These are phyloP conservation scores for Exocentrus adspersus DNA, from an alignment of 2,888 invertebrate species.

Conservation along the genomic window DNA sequence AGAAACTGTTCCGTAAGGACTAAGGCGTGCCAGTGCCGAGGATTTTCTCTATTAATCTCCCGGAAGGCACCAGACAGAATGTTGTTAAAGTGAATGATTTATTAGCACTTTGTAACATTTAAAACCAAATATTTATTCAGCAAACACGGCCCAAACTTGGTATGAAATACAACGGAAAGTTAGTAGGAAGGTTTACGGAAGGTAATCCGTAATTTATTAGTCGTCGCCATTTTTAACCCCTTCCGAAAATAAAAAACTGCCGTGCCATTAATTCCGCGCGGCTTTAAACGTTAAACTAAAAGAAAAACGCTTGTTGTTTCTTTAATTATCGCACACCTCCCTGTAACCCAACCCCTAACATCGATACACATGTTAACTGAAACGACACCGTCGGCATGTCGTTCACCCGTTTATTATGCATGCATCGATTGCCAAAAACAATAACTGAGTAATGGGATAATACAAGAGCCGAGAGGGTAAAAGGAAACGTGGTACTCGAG, in stretches of 20 bases:
- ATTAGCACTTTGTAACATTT: conserved; percentile 16
- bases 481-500: conserved; percentile 34
- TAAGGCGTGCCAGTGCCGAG: not conserved
- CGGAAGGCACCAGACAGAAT: conserved; percentile 10
- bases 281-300: not conserved
- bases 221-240: not conserved
- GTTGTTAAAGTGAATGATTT: conserved; percentile 17
- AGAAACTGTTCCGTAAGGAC: not conserved
- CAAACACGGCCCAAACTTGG: not conserved
- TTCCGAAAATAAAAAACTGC: not conserved
- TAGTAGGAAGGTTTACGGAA: not conserved
- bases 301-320: not conserved
- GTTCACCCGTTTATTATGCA: conserved; percentile 24
- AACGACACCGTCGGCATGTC: conserved; percentile 17
- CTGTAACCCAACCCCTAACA: not conserved
- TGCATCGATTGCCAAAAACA: conserved; percentile 40
- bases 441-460: conserved; percentile 39
- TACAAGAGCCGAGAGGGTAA: conserved; percentile 31
- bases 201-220: conserved; percentile 2
- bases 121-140: conserved; percentile 12
- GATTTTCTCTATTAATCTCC: conserved; percentile 12
- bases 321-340: not conserved
- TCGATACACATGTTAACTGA: conserved; percentile 12
- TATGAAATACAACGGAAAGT: not conserved
- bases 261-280: not conserved